phyloP scores from a whole-genome alignment of 2,113 vertebrate genomes.

The Gambusia holbrooki region DNA sequence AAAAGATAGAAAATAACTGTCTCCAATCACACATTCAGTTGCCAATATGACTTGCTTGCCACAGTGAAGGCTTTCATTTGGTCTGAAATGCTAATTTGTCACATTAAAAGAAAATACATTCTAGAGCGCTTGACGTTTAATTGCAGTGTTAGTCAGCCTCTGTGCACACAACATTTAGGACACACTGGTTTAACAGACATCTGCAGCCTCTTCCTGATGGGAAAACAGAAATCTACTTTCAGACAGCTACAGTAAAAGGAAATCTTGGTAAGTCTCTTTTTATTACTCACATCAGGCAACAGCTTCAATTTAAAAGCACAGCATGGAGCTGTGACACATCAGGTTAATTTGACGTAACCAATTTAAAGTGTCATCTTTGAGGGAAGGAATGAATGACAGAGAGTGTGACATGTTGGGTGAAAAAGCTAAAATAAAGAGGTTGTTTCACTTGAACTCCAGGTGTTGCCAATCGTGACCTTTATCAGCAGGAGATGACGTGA shows the following conservation, averaged over 20 bases:
- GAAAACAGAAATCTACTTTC: too few relatives aligned
- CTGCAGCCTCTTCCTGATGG: too few relatives aligned
- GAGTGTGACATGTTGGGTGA: constrained; percentile 46
- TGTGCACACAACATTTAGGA: too few relatives aligned
- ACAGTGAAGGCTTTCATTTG: too few relatives aligned
- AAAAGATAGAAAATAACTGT: too few relatives aligned
- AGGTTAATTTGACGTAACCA: constrained; percentile 77
- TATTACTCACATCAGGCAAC: constrained; percentile 61
- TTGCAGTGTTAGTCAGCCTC: too few relatives aligned
- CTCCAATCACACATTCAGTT: too few relatives aligned
- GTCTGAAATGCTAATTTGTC: too few relatives aligned
- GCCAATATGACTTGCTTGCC: too few relatives aligned
- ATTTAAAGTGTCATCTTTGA: constrained; percentile 68
- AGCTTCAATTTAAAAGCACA: constrained; percentile 70
- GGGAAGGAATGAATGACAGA: constrained; percentile 54
- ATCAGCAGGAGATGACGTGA: not conserved
- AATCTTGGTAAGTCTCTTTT: constrained; percentile 47
- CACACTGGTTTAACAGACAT: too few relatives aligned
- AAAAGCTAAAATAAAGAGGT: constrained; percentile 56
- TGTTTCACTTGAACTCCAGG: constrained; percentile 55
- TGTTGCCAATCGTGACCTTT: constrained; percentile 23
- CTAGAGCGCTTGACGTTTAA: too few relatives aligned
- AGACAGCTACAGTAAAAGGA: constrained; percentile 34
- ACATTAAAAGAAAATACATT: too few relatives aligned
- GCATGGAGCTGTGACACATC: constrained; percentile 68